Evolutionary conservation across 2,888 invertebrate genomes (phyloP).

Genomic region (Uloborus plumipes): DNA sequence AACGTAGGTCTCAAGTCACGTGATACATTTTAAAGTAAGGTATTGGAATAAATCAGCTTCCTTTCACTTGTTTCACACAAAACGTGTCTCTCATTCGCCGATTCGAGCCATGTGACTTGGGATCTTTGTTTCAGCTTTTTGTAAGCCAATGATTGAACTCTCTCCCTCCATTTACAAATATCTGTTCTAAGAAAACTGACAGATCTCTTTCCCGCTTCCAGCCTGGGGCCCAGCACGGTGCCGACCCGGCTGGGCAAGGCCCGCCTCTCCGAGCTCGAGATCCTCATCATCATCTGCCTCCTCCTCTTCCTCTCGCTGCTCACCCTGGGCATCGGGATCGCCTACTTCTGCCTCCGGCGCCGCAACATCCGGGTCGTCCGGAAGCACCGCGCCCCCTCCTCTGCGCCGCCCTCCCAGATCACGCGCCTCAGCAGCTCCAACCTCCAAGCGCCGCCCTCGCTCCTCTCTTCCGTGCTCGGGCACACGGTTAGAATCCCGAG

Average conservation of each 20-base stretch:
- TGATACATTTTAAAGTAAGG: too few relatives aligned
- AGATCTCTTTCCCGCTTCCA: conserved; percentile 17
- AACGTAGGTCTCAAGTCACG: too few relatives aligned
- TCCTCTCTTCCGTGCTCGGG: conserved; percentile 71
- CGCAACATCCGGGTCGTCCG: conserved; percentile 84
- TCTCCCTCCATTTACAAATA: neutral
- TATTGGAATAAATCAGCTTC: too few relatives aligned
- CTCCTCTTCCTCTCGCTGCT: conserved; percentile 89
- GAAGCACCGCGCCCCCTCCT: conserved; percentile 78
- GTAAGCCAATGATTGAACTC: too few relatives aligned
- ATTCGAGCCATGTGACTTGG: too few relatives aligned
- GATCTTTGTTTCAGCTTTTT: too few relatives aligned
- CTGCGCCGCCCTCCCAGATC: conserved; percentile 79
- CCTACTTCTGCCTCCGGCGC: conserved; percentile 88
- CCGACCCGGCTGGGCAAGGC: conserved; percentile 76
- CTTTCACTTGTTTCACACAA: too few relatives aligned
- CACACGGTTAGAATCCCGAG: conserved; percentile 90
- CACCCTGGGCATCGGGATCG: conserved; percentile 88
- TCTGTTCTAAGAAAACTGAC: neutral
- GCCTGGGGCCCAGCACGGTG: conserved; percentile 59
- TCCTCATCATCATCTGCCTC: conserved; percentile 90
- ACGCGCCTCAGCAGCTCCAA: conserved; percentile 84
- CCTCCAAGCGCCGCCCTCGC: conserved; percentile 72
- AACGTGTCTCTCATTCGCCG: too few relatives aligned
- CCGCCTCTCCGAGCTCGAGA: conserved; percentile 76